phyloP scores from a whole-genome alignment of 2,888 invertebrate species.

The Barypeithes pellucidus region DNA sequence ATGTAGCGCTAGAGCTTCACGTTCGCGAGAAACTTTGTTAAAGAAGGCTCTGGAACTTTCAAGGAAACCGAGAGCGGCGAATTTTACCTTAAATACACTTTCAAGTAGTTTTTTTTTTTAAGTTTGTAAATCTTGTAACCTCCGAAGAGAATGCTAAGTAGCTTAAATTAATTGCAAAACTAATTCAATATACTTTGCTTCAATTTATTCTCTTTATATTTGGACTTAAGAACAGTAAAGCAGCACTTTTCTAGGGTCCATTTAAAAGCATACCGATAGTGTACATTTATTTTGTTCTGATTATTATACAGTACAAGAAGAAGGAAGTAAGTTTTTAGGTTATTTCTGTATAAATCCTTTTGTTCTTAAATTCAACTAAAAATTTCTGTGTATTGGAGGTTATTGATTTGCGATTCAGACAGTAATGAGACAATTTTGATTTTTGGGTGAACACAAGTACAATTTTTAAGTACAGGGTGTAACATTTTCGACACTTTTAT shows the following conservation, averaged over 20 bases:
- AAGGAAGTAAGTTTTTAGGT: no score
- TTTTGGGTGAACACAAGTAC: no score
- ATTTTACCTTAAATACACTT: neutral
- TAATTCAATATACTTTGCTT: neutral
- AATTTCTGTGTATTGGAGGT: no score
- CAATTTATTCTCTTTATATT: neutral
- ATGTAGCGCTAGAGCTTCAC: neutral
- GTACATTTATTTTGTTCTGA: no score
- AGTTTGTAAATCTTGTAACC: neutral
- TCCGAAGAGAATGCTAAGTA: neutral
- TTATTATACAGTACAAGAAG: no score
- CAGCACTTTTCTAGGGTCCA: neutral
- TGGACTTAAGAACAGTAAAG: neutral
- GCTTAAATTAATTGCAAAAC: neutral
- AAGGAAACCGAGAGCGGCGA: neutral
- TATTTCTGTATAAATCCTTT: no score
- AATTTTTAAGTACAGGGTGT: no score
- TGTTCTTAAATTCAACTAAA: no score
- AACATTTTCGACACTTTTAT: no score
- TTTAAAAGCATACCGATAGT: conserved; percentile 5
- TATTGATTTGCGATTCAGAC: no score
- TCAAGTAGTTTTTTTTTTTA: conserved; percentile 3
- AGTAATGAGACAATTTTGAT: no score
- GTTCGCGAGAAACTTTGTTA: neutral
- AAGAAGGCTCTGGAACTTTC: neutral